Evolutionary conservation across 30 jellyfish, hydroid and myxozoan genomes (phyloP).

Genomic region (Clytia hemisphaerica): DNA sequence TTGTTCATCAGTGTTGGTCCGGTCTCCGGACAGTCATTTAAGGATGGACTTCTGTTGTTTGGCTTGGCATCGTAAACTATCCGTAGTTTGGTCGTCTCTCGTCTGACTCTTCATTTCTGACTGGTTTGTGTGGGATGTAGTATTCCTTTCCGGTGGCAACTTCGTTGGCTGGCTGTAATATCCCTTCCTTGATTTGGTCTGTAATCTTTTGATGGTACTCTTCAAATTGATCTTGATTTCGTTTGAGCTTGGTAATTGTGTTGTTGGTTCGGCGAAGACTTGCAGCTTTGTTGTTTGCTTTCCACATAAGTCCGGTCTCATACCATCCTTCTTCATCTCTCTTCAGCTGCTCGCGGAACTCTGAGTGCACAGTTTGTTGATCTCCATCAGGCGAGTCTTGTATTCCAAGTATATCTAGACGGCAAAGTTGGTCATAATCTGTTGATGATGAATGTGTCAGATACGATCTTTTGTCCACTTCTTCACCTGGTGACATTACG

Average conservation of each 20-base stretch:
- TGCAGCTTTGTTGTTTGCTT: slow-evolving; percentile 5
- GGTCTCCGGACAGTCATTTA: slow-evolving; percentile 50
- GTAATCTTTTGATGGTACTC: background rate
- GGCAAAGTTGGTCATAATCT: slow-evolving; percentile 19
- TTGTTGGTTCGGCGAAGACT: background rate
- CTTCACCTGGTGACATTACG: background rate
- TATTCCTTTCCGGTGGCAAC: background rate
- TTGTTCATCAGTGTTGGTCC: slow-evolving; percentile 47
- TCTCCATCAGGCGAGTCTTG: slow-evolving; percentile 20
- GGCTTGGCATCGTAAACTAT: slow-evolving; percentile 49
- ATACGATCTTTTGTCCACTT: background rate
- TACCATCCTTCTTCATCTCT: slow-evolving; percentile 33
- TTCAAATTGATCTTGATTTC: background rate
- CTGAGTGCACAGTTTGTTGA: slow-evolving; percentile 1
- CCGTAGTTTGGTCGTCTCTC: slow-evolving; percentile 29
- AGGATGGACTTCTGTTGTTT: slow-evolving; percentile 6
- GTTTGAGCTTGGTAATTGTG: background rate
- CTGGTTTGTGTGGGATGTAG: slow-evolving; percentile 45
- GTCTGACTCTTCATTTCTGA: slow-evolving; percentile 7
- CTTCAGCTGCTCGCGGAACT: background rate
- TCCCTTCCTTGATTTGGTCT: slow-evolving; percentile 30
- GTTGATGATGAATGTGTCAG: slow-evolving; percentile 14
- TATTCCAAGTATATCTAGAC: slow-evolving; percentile 28
- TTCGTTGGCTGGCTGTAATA: slow-evolving; percentile 18
- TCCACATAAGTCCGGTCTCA: slow-evolving; percentile 14